phyloP scores from a whole-genome alignment of 2,113 vertebrate species.

The Indicator maculatus region DNA sequence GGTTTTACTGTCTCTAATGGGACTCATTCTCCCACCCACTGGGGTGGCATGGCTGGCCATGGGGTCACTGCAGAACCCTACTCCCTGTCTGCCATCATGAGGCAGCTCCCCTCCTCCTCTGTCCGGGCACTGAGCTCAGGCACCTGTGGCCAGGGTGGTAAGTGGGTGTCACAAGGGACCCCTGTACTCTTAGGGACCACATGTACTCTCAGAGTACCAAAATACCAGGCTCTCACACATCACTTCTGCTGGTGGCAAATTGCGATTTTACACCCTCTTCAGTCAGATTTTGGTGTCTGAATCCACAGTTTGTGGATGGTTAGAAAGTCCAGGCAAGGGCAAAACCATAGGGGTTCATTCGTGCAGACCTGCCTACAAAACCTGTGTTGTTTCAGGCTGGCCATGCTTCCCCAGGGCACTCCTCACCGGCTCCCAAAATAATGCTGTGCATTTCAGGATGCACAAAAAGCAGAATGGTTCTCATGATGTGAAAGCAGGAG shows the following conservation, averaged over 20 bases:
- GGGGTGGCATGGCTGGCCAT: neutral
- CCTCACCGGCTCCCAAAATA: neutral
- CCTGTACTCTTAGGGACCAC: neutral
- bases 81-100: fast-evolving
- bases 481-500: neutral
- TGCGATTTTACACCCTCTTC: neutral
- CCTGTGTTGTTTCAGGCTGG: neutral
- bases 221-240: neutral
- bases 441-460: neutral
- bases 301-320: neutral
- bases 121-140: neutral
- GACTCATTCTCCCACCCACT: fast-evolving
- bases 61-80: neutral
- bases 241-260: neutral
- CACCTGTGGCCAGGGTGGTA: neutral
- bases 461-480: neutral
- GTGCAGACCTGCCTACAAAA: neutral
- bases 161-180: neutral
- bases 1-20: neutral
- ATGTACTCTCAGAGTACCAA: neutral
- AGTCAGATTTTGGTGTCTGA: neutral
- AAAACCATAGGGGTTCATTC: neutral
- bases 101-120: neutral
- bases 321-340: neutral
- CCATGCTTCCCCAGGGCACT: fast-evolving